A percentile compares a stretch with the other conserved stretches of the same genome.
Evolutionary conservation across 2,797 vertebrate species (phyloP).

Genomic region (Spheniscus humboldti): DNA sequence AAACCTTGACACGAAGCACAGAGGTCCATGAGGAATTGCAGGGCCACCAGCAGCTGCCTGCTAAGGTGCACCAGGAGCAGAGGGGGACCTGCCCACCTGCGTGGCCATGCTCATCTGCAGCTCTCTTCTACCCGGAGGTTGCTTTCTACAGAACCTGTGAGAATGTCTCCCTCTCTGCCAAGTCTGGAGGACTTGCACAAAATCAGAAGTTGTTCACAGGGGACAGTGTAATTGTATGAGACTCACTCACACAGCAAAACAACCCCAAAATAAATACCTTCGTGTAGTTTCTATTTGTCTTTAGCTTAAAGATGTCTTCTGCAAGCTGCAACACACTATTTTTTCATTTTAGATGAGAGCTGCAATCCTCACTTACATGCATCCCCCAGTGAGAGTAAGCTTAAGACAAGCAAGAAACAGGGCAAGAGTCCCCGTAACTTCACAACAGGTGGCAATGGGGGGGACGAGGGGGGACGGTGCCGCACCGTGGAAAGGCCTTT

Average conservation of each 20-base stretch:
- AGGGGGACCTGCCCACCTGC: accelerated
- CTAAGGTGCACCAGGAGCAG: not conserved
- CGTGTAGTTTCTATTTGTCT: not conserved
- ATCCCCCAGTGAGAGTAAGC: not conserved
- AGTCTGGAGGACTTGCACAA: not conserved
- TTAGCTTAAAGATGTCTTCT: not conserved
- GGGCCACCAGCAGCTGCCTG: not conserved
- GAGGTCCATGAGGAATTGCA: not conserved
- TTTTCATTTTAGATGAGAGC: not conserved
- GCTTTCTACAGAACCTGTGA: not conserved
- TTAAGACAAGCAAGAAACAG: not conserved
- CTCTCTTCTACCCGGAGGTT: not conserved
- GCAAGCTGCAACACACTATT: not conserved
- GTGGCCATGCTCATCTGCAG: accelerated
- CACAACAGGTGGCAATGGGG: accelerated
- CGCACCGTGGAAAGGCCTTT: not conserved
- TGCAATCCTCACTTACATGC: not conserved
- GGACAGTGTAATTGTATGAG: not conserved
- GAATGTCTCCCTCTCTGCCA: not conserved
- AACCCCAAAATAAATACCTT: not conserved
- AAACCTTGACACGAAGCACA: not conserved
- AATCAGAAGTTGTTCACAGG: not conserved
- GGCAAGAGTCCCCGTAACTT: not conserved
- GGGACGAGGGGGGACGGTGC: not conserved
- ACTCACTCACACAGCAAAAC: not conserved